A percentile compares a stretch with the other conserved stretches of the same genome.
phyloP scores from a whole-genome alignment of 2,888 invertebrate species.

The Criorhina ranunculi region DNA sequence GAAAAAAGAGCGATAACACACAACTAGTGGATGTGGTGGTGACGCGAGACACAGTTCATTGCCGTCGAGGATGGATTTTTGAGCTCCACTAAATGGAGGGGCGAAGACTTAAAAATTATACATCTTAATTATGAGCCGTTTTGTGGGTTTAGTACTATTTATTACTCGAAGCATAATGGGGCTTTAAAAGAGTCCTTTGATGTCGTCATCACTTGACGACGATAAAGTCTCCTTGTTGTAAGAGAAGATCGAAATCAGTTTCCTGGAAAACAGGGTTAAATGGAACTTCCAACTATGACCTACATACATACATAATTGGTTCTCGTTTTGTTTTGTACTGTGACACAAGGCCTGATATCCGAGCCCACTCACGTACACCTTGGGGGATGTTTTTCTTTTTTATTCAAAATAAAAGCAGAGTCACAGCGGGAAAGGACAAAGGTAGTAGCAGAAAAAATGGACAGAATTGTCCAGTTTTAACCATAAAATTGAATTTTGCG shows the following conservation, averaged over 20 bases:
- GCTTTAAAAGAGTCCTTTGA: slow-evolving; percentile 39
- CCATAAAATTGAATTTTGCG: slow-evolving; percentile 54
- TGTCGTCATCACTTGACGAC: slow-evolving; percentile 24
- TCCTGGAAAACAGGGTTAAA: slow-evolving; percentile 14
- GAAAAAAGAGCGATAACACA: slow-evolving; percentile 25
- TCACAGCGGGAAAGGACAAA: background rate
- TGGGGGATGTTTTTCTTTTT: slow-evolving; percentile 12
- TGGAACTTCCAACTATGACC: slow-evolving; percentile 36
- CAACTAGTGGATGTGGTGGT: background rate
- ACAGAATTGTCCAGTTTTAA: slow-evolving; percentile 44
- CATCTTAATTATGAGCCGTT: slow-evolving; percentile 62
- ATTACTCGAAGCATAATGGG: slow-evolving; percentile 56
- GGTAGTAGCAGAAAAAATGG: background rate
- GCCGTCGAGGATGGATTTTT: slow-evolving; percentile 55
- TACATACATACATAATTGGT: background rate
- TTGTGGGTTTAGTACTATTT: slow-evolving; percentile 49
- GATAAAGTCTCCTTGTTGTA: slow-evolving; percentile 41
- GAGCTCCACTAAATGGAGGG: slow-evolving; percentile 47
- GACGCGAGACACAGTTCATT: slow-evolving; percentile 52
- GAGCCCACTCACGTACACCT: slow-evolving; percentile 12
- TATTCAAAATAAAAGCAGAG: slow-evolving; percentile 23
- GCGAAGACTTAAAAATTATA: slow-evolving; percentile 38
- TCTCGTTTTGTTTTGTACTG: background rate
- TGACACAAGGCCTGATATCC: slow-evolving; percentile 8
- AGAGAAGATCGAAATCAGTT: slow-evolving; percentile 9